Conservation (phyloP, 2,888 invertebrate species). For the Drosophila bunnanda region DNA sequence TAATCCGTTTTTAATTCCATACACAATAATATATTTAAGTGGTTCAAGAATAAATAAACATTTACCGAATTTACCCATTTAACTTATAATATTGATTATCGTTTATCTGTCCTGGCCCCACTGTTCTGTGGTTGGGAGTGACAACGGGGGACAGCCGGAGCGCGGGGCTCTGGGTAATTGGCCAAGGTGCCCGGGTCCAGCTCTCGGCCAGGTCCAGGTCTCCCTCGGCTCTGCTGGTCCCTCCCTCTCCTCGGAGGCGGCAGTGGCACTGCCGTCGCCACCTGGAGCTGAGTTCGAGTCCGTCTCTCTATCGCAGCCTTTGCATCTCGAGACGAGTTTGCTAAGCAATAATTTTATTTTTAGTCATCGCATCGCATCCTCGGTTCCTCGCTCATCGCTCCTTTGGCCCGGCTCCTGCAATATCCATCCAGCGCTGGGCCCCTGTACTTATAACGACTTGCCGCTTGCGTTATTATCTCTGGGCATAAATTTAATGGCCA, state of each 20-base stretch:
- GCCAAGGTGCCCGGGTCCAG: conserved; percentile 66
- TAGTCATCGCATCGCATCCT: conserved; percentile 45
- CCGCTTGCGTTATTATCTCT: conserved; percentile 78
- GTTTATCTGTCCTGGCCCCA: neutral
- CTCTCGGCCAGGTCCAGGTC: conserved; percentile 23
- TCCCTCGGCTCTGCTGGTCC: conserved; percentile 4
- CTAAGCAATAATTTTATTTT: conserved; percentile 75
- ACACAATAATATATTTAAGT: neutral
- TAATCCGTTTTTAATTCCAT: too few relatives aligned
- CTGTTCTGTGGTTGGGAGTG: conserved; percentile 15
- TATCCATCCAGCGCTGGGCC: conserved; percentile 24
- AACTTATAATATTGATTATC: neutral
- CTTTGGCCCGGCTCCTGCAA: conserved; percentile 12
- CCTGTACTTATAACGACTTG: conserved; percentile 73
- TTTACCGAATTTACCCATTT: neutral
- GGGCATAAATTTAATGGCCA: conserved; percentile 79
- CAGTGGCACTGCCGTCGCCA: conserved; percentile 53
- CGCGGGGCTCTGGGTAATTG: conserved; percentile 60
- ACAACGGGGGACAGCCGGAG: neutral
- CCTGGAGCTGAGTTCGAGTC: conserved; percentile 54
- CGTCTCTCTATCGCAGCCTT: conserved; percentile 62
- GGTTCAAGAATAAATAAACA: neutral
- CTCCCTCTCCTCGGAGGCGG: conserved; percentile 13
- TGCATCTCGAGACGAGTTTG: conserved; percentile 75
- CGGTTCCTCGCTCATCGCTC: conserved; percentile 18